phyloP scores from a whole-genome alignment of 2,113 vertebrate genomes.

The Acrocephalus kingi region DNA sequence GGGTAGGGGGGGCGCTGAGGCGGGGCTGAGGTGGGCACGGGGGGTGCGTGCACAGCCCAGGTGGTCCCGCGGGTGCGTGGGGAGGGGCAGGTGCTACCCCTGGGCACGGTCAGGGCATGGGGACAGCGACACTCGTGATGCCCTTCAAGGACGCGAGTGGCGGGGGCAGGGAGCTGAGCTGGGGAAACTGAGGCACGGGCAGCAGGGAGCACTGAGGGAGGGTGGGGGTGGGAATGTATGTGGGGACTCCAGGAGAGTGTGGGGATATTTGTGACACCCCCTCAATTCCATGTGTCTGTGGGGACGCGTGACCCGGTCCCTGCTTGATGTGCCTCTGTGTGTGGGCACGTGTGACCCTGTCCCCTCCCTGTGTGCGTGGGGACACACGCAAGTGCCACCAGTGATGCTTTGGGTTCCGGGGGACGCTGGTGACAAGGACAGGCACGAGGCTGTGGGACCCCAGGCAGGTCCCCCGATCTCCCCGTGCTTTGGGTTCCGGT shows the following conservation, averaged over 20 bases:
- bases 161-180: background rate
- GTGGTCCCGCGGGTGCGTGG: background rate
- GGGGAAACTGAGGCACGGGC: background rate
- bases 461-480: background rate
- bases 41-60: background rate
- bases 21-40: background rate
- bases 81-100: background rate
- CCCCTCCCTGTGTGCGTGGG: background rate
- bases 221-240: background rate
- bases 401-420: background rate
- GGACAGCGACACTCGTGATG: background rate
- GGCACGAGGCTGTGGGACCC: no score
- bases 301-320: background rate
- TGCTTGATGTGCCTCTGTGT: fast-evolving
- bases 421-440: background rate
- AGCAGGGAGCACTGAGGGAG: background rate
- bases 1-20: background rate
- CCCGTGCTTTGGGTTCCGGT: background rate
- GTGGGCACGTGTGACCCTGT: background rate
- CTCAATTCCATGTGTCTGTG: fast-evolving
- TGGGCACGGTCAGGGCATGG: background rate
- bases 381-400: background rate
- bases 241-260: background rate
- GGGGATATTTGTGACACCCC: background rate
- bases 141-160: no score